A percentile compares a stretch with the other conserved stretches of the same genome.
phyloP scores from a whole-genome alignment of 2,113 vertebrate genomes.

The Oenanthe oenanthe region DNA sequence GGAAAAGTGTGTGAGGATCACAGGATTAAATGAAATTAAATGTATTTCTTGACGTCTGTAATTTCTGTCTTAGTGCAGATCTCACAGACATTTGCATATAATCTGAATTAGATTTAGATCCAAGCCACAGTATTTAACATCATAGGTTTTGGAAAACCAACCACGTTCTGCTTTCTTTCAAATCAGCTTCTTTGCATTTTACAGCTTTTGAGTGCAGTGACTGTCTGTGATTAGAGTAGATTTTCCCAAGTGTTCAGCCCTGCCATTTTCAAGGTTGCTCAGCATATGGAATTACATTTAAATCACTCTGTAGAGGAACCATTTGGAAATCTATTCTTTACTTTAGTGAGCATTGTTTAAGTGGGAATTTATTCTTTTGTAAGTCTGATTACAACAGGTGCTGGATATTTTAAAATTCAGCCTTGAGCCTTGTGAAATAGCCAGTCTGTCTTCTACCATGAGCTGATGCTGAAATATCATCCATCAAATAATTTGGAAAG shows the following conservation, averaged over 20 bases:
- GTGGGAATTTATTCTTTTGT: neutral
- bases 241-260: neutral
- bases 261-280: neutral
- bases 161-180: neutral
- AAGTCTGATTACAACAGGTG: neutral
- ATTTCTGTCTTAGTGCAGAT: neutral
- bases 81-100: neutral
- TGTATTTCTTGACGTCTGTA: neutral
- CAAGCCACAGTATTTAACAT: neutral
- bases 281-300: neutral
- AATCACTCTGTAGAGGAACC: neutral
- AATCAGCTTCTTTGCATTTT: neutral
- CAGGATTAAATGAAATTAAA: neutral
- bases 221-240: neutral
- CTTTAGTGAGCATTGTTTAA: neutral
- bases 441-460: neutral
- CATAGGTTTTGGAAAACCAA: neutral
- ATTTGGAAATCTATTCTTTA: neutral
- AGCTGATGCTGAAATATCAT: neutral
- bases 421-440: neutral
- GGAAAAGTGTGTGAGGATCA: neutral
- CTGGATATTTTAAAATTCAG: neutral
- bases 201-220: neutral
- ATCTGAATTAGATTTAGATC: neutral
- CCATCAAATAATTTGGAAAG: neutral